A percentile compares a stretch with the other conserved stretches of the same genome.
phyloP scores from a whole-genome alignment of 2,888 invertebrate genomes.

The Bhutanitis thaidina region DNA sequence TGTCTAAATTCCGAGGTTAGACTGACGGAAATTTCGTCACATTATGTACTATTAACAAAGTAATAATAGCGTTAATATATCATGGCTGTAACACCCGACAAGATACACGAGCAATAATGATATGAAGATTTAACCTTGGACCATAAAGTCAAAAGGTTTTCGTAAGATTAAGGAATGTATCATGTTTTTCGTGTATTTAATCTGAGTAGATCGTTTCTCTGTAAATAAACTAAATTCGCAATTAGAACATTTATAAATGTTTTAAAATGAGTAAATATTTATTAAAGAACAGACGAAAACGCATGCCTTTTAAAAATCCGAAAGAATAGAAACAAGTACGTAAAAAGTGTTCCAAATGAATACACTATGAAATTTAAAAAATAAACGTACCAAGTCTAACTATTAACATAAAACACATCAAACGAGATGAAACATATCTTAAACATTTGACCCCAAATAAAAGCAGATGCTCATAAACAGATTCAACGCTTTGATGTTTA shows the following conservation, averaged over 20 bases:
- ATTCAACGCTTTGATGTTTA: slow-evolving; percentile 51
- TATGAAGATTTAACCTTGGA: slow-evolving; percentile 22
- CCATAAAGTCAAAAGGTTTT: slow-evolving; percentile 21
- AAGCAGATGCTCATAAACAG: slow-evolving; percentile 49
- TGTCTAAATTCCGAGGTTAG: neutral
- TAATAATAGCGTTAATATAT: slow-evolving; percentile 14
- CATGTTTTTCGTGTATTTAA: neutral
- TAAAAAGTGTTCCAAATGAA: too few species aligned
- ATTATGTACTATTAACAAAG: neutral
- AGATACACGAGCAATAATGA: slow-evolving; percentile 14
- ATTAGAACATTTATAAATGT: neutral
- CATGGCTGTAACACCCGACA: slow-evolving; percentile 1
- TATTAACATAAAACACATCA: slow-evolving; percentile 58
- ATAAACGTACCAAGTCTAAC: slow-evolving; percentile 27
- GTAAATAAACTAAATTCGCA: neutral
- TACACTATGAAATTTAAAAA: slow-evolving; percentile 8
- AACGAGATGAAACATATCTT: slow-evolving; percentile 48
- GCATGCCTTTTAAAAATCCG: too few species aligned
- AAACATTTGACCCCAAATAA: slow-evolving; percentile 62
- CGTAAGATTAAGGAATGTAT: neutral
- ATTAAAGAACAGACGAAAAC: too few species aligned
- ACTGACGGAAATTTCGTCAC: slow-evolving; percentile 10
- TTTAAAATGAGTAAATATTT: too few species aligned
- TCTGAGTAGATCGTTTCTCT: neutral
- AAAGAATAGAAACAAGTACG: too few species aligned